Evolutionary conservation across 1,140 invertebrate genomes (phyloP).

Genomic region (Atta texana): DNA sequence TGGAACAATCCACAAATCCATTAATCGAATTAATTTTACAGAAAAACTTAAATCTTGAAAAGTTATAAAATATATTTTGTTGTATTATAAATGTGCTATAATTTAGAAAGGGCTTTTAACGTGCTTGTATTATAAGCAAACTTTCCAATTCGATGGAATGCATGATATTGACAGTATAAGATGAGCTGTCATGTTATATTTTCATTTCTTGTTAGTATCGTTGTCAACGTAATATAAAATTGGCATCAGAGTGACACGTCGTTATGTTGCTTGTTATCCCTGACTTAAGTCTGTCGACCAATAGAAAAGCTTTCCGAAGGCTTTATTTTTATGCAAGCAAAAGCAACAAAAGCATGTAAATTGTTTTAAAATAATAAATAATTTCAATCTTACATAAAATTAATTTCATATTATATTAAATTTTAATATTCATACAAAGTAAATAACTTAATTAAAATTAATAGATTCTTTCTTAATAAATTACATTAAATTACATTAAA

Average conservation of each 20-base stretch:
- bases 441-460: constrained; percentile 9
- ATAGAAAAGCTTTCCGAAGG: not conserved
- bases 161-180: constrained; percentile 41
- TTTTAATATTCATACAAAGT: not conserved
- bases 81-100: not conserved
- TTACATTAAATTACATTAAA: too few species aligned
- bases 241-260: constrained; percentile 11
- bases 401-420: not conserved
- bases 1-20: not conserved
- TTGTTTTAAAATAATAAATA: constrained; percentile 6
- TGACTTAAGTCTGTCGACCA: constrained; percentile 2
- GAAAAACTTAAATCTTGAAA: not conserved
- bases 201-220: constrained; percentile 42
- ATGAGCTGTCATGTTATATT: constrained; percentile 42
- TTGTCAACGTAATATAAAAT: constrained; percentile 46
- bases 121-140: constrained; percentile 12
- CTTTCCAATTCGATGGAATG: constrained; percentile 35
- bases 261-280: constrained; percentile 21
- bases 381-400: constrained; percentile 5
- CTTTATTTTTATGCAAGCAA: not conserved
- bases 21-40: constrained; percentile 20
- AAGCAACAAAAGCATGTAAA: not conserved
- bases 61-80: not conserved
- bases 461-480: not conserved
- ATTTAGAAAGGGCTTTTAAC: not conserved